phyloP scores from a whole-genome alignment of 2,797 vertebrate species.

The Sebastes nivosus region DNA sequence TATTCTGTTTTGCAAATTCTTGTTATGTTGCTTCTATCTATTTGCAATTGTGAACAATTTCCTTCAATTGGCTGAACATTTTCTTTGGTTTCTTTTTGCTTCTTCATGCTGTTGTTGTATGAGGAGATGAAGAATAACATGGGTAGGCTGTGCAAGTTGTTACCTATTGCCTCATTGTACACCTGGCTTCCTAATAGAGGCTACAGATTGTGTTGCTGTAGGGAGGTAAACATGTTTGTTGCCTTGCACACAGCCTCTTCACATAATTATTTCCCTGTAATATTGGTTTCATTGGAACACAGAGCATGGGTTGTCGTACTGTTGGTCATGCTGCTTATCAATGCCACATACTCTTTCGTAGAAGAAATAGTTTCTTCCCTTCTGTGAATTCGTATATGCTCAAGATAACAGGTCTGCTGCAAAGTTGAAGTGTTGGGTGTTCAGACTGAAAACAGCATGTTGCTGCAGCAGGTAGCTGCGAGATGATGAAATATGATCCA shows the following conservation, averaged over 20 bases:
- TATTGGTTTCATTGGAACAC: background rate
- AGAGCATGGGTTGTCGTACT: background rate
- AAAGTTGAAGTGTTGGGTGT: background rate
- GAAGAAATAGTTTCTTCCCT: background rate
- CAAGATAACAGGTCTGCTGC: background rate
- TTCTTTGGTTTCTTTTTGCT: background rate
- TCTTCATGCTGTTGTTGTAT: background rate
- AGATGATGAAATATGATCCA: background rate
- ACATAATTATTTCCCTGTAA: slow-evolving; percentile 9
- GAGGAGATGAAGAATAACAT: background rate
- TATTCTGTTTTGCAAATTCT: background rate
- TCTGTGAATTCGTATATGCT: background rate
- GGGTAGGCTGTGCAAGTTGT: background rate
- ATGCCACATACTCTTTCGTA: background rate
- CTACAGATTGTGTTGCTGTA: background rate
- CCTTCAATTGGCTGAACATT: background rate
- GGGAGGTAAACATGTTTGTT: slow-evolving; percentile 2
- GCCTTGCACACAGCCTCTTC: background rate
- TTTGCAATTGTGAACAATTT: background rate
- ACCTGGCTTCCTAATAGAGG: slow-evolving; percentile 4
- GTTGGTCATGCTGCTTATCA: background rate
- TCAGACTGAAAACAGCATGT: slow-evolving; percentile 4
- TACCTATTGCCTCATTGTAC: background rate
- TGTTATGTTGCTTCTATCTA: background rate
- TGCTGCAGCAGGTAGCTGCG: background rate